Percentiles rank a stretch among this genome's conserved stretches.
phyloP scores from a whole-genome alignment of 2,113 vertebrate species.

The Caranx melampygus region DNA sequence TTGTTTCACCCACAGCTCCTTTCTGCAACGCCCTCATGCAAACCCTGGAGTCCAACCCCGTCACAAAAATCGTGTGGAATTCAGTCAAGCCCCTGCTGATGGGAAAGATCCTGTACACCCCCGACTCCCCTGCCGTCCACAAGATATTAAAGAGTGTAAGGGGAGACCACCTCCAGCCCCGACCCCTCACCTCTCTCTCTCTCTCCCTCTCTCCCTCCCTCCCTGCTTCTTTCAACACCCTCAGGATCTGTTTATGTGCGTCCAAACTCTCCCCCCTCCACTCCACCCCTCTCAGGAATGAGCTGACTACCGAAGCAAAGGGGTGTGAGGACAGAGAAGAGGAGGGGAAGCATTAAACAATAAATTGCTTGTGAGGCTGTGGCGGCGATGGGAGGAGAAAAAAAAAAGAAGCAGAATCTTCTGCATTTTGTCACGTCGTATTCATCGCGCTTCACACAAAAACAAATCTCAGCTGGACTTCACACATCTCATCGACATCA shows the following conservation, averaged over 20 bases:
- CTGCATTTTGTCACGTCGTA: slow-evolving; percentile 16
- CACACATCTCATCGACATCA: not conserved
- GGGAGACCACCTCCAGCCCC: slow-evolving; percentile 59
- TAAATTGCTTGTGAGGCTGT: slow-evolving; percentile 46
- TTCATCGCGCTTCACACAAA: slow-evolving; percentile 6
- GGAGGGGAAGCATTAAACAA: slow-evolving; percentile 37
- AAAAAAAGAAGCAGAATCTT: slow-evolving; percentile 1
- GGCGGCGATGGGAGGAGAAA: not conserved
- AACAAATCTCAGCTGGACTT: slow-evolving; percentile 5
- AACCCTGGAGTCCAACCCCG: slow-evolving; percentile 93
- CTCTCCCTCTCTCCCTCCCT: slow-evolving; percentile 6
- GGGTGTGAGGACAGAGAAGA: slow-evolving; percentile 15
- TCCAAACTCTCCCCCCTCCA: slow-evolving; percentile 45
- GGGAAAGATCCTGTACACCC: slow-evolving; percentile 96
- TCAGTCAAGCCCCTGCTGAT: slow-evolving; percentile 95
- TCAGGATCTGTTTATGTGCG: slow-evolving; percentile 29
- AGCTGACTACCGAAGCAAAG: slow-evolving; percentile 51
- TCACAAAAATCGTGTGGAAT: slow-evolving; percentile 95
- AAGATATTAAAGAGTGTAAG: slow-evolving; percentile 95
- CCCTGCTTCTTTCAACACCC: slow-evolving; percentile 24
- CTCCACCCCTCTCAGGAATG: slow-evolving; percentile 62
- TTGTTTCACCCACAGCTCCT: slow-evolving; percentile 80
- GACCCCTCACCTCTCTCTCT: slow-evolving; percentile 54
- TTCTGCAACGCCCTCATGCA: slow-evolving; percentile 95
- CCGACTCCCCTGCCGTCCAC: slow-evolving; percentile 88